Evolutionary conservation across 2,888 invertebrate species (phyloP), one percentile per base, ranked within the genome.

Genomic region (Apotomis turbidana): DNA sequence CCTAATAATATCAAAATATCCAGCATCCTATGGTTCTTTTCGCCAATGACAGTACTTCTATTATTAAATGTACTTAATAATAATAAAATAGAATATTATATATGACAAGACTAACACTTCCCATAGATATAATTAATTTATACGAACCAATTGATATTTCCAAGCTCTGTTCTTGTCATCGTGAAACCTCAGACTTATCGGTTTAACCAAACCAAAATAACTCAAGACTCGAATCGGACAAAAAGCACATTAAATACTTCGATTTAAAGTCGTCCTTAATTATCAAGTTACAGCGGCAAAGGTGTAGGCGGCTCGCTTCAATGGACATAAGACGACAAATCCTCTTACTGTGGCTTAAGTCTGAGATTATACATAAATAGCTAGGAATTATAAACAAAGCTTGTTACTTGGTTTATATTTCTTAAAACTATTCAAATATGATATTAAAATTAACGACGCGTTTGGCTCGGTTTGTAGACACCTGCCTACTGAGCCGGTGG

Each of bases 101-200:
- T 41, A 6, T 41, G 41, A 41, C 12, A 36, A 9, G 27, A 13
- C 8, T 12, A 61, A 64, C 41, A 27, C 1, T 12, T 54, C 6
- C 62, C 5, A 27, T 6, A 66, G n/a, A 13, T 41, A 55, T 55
- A 49, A 62, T 49, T 62, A 69, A 69, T 54, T 49, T 66, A 61
- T 51, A 44, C 44, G 15, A 6, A 10, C 5, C n/a, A 61, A 71
- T 67, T 71, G 71, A 57, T 54, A 67, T 61, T 67, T 41, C 55
- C 41, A 67, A 71, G 71, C 71, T 41, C 57, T 44, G 54, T 44
- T 41, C 68, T 58, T 68, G 68, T 72, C 71, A 61, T 36, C 62
- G 44, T 52, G 71, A 67, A 71, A 71, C 71, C 67, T 27, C 57
- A 72, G 61, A 68, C 68, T 68, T 68, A 68, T 72, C 68, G 62